These are phyloP conservation scores for Aphelenchoides avenae DNA, from an alignment of 1,140 invertebrate species.

Conservation along the genomic window DNA sequence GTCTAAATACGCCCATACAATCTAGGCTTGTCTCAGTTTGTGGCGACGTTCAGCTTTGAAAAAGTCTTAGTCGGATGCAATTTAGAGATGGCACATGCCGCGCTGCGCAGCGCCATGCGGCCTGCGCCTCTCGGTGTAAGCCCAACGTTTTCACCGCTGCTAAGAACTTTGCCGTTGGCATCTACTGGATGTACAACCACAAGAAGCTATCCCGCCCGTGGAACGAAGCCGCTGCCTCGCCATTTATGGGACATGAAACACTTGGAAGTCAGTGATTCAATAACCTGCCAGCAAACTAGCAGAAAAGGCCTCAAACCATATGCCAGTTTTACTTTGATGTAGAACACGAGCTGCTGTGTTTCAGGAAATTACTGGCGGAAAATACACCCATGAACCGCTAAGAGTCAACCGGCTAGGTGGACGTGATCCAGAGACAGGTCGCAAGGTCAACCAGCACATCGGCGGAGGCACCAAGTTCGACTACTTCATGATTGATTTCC, in stretches of 20 bases:
- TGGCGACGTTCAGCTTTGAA: neutral
- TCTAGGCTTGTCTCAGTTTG: too few species aligned
- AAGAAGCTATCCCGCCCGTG: slow-evolving; percentile 41
- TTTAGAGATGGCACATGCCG: neutral
- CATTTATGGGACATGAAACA: slow-evolving; percentile 47
- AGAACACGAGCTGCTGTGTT: too few species aligned
- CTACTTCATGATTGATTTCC: slow-evolving; percentile 84
- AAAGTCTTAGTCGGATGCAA: neutral
- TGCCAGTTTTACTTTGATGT: too few species aligned
- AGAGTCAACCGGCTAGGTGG: slow-evolving; percentile 79
- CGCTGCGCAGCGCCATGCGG: too few species aligned
- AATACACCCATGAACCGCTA: slow-evolving; percentile 81
- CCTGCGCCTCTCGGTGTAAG: neutral
- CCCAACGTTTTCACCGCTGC: neutral
- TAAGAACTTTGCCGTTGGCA: neutral
- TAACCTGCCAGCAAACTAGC: too few species aligned
- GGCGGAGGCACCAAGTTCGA: slow-evolving; percentile 89
- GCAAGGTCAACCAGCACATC: slow-evolving; percentile 76
- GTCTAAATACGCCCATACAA: too few species aligned
- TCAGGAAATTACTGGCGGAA: slow-evolving; percentile 53
- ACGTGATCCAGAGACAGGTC: slow-evolving; percentile 75
- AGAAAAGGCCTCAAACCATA: too few species aligned
- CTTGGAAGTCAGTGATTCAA: too few species aligned
- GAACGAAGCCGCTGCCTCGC: slow-evolving; percentile 51
- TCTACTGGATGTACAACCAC: neutral